These are phyloP conservation scores for Pseudococcus jackbeardsleyi DNA, from an alignment of 2,888 invertebrate species.

Conservation along the genomic window DNA sequence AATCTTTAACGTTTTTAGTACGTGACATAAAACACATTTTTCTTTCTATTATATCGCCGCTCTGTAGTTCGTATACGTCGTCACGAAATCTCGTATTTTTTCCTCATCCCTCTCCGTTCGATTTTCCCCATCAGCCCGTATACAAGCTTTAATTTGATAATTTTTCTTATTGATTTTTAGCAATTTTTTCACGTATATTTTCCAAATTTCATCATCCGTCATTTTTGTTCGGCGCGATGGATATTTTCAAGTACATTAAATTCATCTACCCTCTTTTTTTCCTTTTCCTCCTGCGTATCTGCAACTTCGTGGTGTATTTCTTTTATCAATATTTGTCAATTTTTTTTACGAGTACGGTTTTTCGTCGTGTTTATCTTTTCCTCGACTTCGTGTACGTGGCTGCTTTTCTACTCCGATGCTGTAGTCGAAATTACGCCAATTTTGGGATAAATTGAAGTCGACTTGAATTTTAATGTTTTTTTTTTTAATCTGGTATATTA, in stretches of 20 bases:
- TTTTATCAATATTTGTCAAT: conserved; percentile 6
- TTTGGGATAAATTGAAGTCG: too few relatives aligned
- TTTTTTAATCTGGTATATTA: too few relatives aligned
- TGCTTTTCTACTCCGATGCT: not conserved
- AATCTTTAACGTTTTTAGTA: conserved; percentile 36
- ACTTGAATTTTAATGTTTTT: too few relatives aligned
- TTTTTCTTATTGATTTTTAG: conserved; percentile 12
- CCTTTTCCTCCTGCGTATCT: not conserved
- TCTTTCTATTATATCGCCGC: not conserved
- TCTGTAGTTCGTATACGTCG: not conserved
- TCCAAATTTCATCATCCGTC: not conserved
- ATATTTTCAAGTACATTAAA: not conserved
- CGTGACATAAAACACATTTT: conserved; percentile 32
- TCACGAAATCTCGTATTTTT: not conserved
- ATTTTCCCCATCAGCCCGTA: not conserved
- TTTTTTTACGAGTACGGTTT: not conserved
- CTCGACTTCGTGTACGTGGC: not conserved
- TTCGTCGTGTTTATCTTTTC: not conserved
- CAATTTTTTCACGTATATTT: conserved; percentile 17
- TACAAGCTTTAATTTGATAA: not conserved
- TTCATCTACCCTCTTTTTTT: not conserved
- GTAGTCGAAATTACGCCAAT: too few relatives aligned
- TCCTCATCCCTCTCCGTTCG: not conserved
- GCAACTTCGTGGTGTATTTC: not conserved
- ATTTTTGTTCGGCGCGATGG: not conserved